Evolutionary conservation across 1,140 invertebrate species (phyloP).

Genomic region (Chionoecetes opilio): DNA sequence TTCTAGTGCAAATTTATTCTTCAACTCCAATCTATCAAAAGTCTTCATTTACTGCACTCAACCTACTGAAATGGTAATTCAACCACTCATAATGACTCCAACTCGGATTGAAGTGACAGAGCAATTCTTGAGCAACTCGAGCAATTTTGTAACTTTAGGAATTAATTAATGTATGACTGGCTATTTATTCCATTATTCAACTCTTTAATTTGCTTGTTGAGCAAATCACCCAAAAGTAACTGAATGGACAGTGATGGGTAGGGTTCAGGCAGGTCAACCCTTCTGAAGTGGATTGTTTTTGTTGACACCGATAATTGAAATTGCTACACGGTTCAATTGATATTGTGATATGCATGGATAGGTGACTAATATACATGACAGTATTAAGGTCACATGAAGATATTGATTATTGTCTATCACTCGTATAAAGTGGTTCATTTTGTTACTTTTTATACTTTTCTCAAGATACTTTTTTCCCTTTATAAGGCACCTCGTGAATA

Average conservation of each 20-base stretch:
- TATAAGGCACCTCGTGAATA: not conserved
- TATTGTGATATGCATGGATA: not conserved
- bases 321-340: not conserved
- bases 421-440: not conserved
- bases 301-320: not conserved
- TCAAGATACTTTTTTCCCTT: not conserved
- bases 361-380: not conserved
- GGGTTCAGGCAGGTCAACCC: not conserved
- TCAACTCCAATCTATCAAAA: too few species aligned
- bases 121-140: too few species aligned
- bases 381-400: not conserved
- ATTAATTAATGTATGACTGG: not conserved
- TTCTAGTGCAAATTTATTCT: too few species aligned
- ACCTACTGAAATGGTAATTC: too few species aligned
- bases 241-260: not conserved
- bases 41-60: too few species aligned
- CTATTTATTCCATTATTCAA: too few species aligned
- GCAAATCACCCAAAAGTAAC: not conserved
- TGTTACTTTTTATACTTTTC: constrained; percentile 22
- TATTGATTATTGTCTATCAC: not conserved
- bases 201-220: not conserved
- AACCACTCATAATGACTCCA: too few species aligned
- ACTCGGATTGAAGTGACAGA: not conserved
- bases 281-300: not conserved
- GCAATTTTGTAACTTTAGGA: not conserved